Evolutionary conservation across 1,140 invertebrate genomes (phyloP), one percentile per base, ranked within the genome.

Genomic region (Lepidurus arcticus): DNA sequence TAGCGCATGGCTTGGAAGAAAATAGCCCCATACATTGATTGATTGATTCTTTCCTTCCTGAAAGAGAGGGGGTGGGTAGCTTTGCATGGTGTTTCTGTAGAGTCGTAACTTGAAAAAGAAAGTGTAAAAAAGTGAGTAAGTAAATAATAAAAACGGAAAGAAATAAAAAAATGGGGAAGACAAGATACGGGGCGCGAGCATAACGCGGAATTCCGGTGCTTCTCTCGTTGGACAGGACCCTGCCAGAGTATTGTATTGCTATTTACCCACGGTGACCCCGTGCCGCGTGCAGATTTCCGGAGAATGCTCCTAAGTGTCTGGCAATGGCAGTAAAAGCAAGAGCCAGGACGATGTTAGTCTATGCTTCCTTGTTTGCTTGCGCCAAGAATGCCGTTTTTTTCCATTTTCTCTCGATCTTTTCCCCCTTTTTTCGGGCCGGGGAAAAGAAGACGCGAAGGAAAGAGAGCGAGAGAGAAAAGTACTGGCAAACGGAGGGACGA

Each of bases 381-480:
- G 53, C 53, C 53, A 65, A 65, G 9, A 65, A 65, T 65, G 53
- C 53, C 16, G n/a, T 65, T 65, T 65, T 65, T 65, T 21, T 21
- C n/a, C 21, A 21, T 65, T 65, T 65, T 65, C 21, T 65, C 53
- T 65, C 16, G 16, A 13, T 65, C 53, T 65, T 13, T 16, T 65
- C 3, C 16, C 21, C 53, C 21, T 65, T 65, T 65, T 65, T 65
- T 65, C 21, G 10, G 7, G 3, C 4, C 7, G 16, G 9, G 53
- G 8, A 7, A n/a, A 21, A 65, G 3, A 21, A 16, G 9, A 16
- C 16, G 13, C 16, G 21, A 65, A 65, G 53, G 21, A 21, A 65
- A 65, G 13, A 13, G 21, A 16, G 16, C 16, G 21, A 16, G 13
- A 65, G 13, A 65, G 13, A 16, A 65, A 65, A 65, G 53, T 65